phyloP scores from a whole-genome alignment of 2,888 invertebrate species.

The Baccha elongata region DNA sequence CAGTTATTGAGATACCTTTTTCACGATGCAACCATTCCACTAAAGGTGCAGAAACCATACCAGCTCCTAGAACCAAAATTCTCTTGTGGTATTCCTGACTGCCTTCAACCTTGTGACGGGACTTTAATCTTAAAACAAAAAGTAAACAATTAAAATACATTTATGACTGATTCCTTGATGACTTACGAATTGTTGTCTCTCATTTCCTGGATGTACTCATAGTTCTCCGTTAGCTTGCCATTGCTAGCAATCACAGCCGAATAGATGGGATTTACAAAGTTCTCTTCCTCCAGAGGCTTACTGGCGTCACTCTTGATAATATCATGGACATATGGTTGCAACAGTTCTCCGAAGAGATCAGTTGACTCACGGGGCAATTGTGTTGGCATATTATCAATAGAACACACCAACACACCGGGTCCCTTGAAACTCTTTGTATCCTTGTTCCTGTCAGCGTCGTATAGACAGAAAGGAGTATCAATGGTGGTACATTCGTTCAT shows the following conservation, averaged over 20 bases:
- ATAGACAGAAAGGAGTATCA: constrained; percentile 99
- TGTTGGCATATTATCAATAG: constrained; percentile 99
- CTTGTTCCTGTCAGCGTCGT: constrained; percentile 98
- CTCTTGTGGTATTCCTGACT: constrained; percentile 86
- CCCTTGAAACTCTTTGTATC: constrained; percentile 98
- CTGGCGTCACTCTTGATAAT: constrained; percentile 93
- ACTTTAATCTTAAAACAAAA: constrained; percentile 83
- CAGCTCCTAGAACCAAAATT: constrained; percentile 96
- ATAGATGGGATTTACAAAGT: constrained; percentile 83
- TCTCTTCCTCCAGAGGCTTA: constrained; percentile 89
- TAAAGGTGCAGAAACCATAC: constrained; percentile 95
- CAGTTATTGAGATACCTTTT: constrained; percentile 90
- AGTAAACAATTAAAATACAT: background rate
- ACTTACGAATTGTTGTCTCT: constrained; percentile 86
- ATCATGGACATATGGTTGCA: constrained; percentile 94
- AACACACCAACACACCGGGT: constrained; percentile 98
- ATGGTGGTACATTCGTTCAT: constrained; percentile 99
- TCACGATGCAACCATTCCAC: constrained; percentile 96
- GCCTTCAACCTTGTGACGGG: constrained; percentile 89
- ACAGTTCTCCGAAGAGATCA: constrained; percentile 97
- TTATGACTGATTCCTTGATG: background rate
- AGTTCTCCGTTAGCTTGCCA: constrained; percentile 94
- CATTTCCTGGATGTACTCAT: constrained; percentile 96
- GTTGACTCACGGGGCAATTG: constrained; percentile 98
- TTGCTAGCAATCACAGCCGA: constrained; percentile 97